Evolutionary conservation across 1,140 invertebrate genomes (phyloP), one percentile per base, ranked within the genome.

Genomic region (Cotesia vestalis): DNA sequence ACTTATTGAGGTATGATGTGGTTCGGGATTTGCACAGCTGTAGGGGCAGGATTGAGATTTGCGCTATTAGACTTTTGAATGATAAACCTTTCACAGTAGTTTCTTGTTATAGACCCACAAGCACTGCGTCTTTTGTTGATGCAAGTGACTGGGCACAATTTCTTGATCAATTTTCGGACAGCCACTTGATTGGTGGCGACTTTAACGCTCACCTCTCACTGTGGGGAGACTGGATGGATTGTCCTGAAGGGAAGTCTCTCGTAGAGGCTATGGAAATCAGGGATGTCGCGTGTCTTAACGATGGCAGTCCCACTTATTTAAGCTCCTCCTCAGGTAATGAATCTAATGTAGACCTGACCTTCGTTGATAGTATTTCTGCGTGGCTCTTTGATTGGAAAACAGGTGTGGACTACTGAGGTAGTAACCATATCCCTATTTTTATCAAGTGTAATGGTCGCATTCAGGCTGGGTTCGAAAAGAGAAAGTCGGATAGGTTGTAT

Each of bases 161-260:
- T 61, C 14, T 69, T 0, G 5, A 3, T n/a, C 67, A 69, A 17
- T 69, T 69, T 61, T 6, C 12, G 1, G 67, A 38, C 4, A 61
- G 17, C 11, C 5, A 61, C 20, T 36, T 69, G 0, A 14, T 69
- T 4, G 17, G n/a, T 4, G 67, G 60, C 11, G 69, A 71, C 11
- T 55, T 71, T 11, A 71, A 71, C 38, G 60, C 69, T 2, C 69
- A 71, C 11, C 69, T 64, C 40, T 6, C 40, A 1, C 1, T 53
- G 1, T 69, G 68, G 68, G 55, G 57, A 1, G 53, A 59, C 20
- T 6, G 4, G 27, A n/a, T 4, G 14, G 51, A 55, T 14, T 53
- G 40, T 34, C n/a, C 14, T 3, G 46, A 4, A 0, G 66, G 46
- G 3, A 35, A 55, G 51, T n/a, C 51, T 36, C 27, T 34, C 12